Evolutionary conservation across 2,888 invertebrate genomes (phyloP).

Genomic region (Catocala sponsa): DNA sequence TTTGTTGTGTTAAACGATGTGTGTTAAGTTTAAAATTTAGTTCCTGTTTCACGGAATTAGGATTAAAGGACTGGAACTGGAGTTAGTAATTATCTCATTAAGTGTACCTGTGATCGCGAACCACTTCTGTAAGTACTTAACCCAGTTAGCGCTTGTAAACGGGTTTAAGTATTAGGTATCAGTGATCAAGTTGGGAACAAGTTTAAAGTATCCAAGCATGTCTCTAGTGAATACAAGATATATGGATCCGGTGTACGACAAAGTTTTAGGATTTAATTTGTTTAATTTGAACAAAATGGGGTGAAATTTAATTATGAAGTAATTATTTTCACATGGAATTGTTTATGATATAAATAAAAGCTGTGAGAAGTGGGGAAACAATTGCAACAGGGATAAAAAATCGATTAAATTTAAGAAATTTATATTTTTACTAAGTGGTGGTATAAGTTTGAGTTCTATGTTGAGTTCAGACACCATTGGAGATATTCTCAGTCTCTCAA

Average conservation of each 20-base stretch:
- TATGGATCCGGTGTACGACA: neutral
- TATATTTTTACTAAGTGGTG: too few relatives aligned
- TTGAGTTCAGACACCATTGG: too few relatives aligned
- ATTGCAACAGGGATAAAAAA: too few relatives aligned
- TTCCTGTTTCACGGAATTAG: neutral
- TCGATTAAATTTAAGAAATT: too few relatives aligned
- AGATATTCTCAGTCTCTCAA: too few relatives aligned
- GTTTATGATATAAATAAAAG: too few relatives aligned
- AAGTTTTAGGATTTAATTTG: neutral
- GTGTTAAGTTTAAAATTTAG: neutral
- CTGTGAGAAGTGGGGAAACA: too few relatives aligned
- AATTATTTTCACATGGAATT: too few relatives aligned
- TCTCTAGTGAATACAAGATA: constrained; percentile 8
- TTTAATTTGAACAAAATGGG: neutral
- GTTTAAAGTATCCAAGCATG: neutral
- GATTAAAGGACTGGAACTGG: constrained; percentile 4
- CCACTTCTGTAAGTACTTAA: constrained; percentile 22
- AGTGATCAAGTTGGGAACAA: constrained; percentile 16
- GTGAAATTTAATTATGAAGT: too few relatives aligned
- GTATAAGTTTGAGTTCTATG: too few relatives aligned
- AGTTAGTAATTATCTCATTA: constrained; percentile 27
- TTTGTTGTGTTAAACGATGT: neutral
- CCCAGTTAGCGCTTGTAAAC: constrained; percentile 23
- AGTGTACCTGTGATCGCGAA: constrained; percentile 26
- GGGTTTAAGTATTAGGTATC: constrained; percentile 19